These are phyloP conservation scores for Felis chaus DNA, from an alignment of 2,113 vertebrate species.

Conservation along the genomic window DNA sequence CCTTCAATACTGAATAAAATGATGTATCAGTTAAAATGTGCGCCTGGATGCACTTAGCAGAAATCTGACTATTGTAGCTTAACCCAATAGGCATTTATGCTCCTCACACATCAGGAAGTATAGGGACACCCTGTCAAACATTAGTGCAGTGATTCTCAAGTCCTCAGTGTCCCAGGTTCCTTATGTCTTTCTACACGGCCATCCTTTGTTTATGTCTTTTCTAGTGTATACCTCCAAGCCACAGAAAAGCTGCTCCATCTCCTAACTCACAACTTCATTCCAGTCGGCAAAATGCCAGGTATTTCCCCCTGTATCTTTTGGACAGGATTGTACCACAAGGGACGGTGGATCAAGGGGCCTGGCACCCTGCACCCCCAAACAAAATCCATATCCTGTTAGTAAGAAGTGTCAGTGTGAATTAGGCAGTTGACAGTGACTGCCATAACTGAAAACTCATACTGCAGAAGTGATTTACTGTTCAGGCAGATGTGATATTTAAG, in stretches of 20 bases:
- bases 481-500: not conserved
- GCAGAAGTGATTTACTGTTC: not conserved
- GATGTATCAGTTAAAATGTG: not conserved
- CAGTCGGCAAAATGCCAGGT: not conserved
- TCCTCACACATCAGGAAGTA: not conserved
- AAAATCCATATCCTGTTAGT: not conserved
- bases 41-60: not conserved
- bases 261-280: not conserved
- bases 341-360: not conserved
- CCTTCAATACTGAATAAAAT: not conserved
- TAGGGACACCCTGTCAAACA: not conserved
- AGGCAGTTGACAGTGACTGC: not conserved
- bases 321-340: not conserved
- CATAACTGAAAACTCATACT: not conserved
- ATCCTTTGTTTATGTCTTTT: not conserved
- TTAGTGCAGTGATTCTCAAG: not conserved
- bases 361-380: fast-evolving
- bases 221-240: not conserved
- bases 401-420: not conserved
- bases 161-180: not conserved
- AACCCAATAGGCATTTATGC: not conserved
- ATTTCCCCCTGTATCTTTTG: not conserved
- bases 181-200: not conserved
- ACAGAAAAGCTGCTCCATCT: not conserved
- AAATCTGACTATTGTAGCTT: not conserved